Evolutionary conservation across 1,140 invertebrate genomes (phyloP).

Genomic region (Drosophila pruinosa): DNA sequence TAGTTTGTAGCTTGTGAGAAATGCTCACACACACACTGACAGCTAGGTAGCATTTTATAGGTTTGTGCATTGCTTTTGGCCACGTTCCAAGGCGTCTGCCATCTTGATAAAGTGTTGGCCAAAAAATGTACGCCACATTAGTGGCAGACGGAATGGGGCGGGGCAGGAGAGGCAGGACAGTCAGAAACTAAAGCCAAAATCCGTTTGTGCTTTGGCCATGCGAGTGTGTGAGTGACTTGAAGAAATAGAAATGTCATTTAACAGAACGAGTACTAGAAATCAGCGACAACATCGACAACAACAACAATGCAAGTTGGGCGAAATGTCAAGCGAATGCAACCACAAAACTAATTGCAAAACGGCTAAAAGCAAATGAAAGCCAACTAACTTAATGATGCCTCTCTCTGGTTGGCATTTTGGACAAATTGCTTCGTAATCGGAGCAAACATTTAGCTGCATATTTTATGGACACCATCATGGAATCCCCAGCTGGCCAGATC

Average conservation of each 20-base stretch:
- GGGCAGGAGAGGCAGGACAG: too few relatives aligned
- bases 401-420: conserved; percentile 23
- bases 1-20: too few relatives aligned
- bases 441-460: conserved; percentile 43
- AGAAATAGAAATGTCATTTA: conserved; percentile 80
- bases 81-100: conserved; percentile 71
- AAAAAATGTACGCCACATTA: conserved; percentile 81
- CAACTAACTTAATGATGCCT: conserved; percentile 52
- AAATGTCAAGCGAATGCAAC: conserved; percentile 72
- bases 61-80: conserved; percentile 75
- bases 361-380: conserved; percentile 43
- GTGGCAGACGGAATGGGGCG: conserved; percentile 53
- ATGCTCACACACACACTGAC: not conserved
- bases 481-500: not conserved
- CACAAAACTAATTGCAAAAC: conserved; percentile 70
- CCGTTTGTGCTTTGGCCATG: conserved; percentile 22
- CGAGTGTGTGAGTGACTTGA: conserved; percentile 70
- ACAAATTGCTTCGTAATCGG: conserved; percentile 20
- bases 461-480: conserved; percentile 36
- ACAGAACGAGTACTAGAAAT: conserved; percentile 67
- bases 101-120: conserved; percentile 80
- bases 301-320: conserved; percentile 28
- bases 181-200: conserved; percentile 26
- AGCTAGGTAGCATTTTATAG: conserved; percentile 54
- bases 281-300: conserved; percentile 15